Percentiles rank a stretch among this genome's conserved stretches.
Conservation (phyloP, 2,113 vertebrate species). For the Psammodynastes pulverulentus region DNA sequence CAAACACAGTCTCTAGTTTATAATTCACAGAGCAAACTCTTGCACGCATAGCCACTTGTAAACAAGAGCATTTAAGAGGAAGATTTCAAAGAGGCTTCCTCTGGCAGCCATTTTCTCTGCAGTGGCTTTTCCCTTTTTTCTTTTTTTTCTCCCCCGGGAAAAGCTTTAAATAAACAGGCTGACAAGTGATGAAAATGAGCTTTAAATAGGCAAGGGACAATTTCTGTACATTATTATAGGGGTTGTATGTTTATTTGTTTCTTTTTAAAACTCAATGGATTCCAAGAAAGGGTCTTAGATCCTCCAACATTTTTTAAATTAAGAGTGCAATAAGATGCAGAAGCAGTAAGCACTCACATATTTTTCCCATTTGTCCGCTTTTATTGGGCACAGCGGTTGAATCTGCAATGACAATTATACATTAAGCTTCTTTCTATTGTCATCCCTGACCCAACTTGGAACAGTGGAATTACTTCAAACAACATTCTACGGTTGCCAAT, state of each 20-base stretch:
- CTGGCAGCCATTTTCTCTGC: background rate
- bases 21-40: background rate
- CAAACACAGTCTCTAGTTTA: background rate
- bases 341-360: slow-evolving; percentile 59
- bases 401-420: slow-evolving; percentile 66
- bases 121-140: background rate
- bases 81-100: background rate
- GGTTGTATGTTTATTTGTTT: background rate
- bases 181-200: slow-evolving; percentile 31
- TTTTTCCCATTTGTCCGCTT: slow-evolving; percentile 63
- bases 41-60: background rate
- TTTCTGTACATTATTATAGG: slow-evolving; percentile 42
- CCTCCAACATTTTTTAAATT: slow-evolving; percentile 46
- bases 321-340: slow-evolving; percentile 49
- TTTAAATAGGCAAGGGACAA: slow-evolving; percentile 29
- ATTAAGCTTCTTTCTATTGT: slow-evolving; percentile 65
- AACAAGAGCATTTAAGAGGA: background rate
- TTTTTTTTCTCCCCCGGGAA: background rate
- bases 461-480: slow-evolving; percentile 62
- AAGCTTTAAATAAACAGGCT: background rate
- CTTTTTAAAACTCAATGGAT: slow-evolving; percentile 51
- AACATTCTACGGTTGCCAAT: slow-evolving; percentile 55
- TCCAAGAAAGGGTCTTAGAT: slow-evolving; percentile 58
- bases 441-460: slow-evolving; percentile 59
- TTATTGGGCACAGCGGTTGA: slow-evolving; percentile 65